These are phyloP conservation scores for mouse (Mus musculus) DNA, from an alignment of 2,113 vertebrate genomes.

Conservation along the genomic window DNA sequence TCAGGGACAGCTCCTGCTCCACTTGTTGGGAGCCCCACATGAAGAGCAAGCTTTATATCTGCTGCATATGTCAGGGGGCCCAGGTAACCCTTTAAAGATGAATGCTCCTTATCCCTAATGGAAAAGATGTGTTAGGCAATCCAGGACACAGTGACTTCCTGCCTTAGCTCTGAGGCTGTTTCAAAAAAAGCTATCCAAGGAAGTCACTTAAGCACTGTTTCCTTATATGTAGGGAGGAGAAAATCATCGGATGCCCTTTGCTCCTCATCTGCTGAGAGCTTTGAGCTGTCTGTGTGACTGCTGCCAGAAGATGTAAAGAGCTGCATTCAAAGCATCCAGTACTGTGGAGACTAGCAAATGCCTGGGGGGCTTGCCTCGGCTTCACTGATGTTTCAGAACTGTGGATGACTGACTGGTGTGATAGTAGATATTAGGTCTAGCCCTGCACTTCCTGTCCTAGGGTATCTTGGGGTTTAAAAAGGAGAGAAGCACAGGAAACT, in stretches of 20 bases:
- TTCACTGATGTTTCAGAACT: slow-evolving; percentile 25
- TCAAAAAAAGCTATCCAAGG: slow-evolving; percentile 26
- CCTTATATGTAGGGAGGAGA: slow-evolving; percentile 60
- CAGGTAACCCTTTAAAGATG: background rate
- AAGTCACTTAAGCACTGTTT: slow-evolving; percentile 59
- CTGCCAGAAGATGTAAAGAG: background rate
- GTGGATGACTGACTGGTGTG: background rate
- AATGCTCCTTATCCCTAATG: background rate
- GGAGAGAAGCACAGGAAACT: background rate
- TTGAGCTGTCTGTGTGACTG: background rate
- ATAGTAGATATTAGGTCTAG: background rate
- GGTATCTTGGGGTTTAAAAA: background rate
- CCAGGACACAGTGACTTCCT: background rate
- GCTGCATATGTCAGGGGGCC: too few species aligned
- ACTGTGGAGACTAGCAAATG: background rate
- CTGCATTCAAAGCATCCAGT: background rate
- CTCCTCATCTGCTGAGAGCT: slow-evolving; percentile 8
- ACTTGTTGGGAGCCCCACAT: too few species aligned
- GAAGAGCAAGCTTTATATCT: too few species aligned
- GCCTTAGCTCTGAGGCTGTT: background rate
- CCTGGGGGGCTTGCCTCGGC: background rate
- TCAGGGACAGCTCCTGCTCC: too few species aligned
- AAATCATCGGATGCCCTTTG: background rate
- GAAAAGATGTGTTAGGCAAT: background rate
- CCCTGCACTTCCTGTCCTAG: background rate